These are phyloP conservation scores for Trachops cirrhosus DNA, from an alignment of 2,797 vertebrate genomes.

Conservation along the genomic window DNA sequence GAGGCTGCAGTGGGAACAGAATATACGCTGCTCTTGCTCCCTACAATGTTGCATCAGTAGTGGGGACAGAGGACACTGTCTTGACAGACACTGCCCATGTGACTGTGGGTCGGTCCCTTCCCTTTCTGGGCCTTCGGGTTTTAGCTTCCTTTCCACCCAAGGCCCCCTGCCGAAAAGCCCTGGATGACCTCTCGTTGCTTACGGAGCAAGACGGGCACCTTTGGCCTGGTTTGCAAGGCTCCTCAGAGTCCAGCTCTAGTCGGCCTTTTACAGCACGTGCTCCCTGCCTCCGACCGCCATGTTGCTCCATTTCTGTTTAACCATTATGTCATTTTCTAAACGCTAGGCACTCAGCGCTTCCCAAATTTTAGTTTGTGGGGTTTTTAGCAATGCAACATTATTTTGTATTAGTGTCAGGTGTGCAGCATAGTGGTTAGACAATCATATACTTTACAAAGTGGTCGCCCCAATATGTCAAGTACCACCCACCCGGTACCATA, in stretches of 20 bases:
- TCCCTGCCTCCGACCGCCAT: neutral
- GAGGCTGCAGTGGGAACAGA: neutral
- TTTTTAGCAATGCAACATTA: neutral
- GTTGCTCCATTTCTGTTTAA: neutral
- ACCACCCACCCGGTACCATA: neutral
- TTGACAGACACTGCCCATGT: neutral
- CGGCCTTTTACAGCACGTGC: neutral
- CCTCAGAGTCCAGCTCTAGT: neutral
- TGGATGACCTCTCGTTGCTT: neutral
- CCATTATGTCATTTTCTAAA: neutral
- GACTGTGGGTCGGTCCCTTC: neutral
- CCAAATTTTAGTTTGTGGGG: neutral
- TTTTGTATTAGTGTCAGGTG: neutral
- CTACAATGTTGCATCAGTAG: neutral
- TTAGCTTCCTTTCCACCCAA: neutral
- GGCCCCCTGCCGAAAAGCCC: neutral
- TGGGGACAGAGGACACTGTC: neutral
- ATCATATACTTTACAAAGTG: neutral
- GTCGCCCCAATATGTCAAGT: neutral
- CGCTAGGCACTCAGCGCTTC: neutral
- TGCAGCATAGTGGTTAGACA: neutral
- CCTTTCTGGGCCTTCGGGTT: neutral
- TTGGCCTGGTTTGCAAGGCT: neutral
- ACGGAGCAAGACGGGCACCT: neutral
- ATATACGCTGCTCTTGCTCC: neutral